Percentiles rank a stretch among this genome's conserved stretches.
Conservation (phyloP, 2,797 vertebrate species). For the Petrocephalus sullivani region DNA sequence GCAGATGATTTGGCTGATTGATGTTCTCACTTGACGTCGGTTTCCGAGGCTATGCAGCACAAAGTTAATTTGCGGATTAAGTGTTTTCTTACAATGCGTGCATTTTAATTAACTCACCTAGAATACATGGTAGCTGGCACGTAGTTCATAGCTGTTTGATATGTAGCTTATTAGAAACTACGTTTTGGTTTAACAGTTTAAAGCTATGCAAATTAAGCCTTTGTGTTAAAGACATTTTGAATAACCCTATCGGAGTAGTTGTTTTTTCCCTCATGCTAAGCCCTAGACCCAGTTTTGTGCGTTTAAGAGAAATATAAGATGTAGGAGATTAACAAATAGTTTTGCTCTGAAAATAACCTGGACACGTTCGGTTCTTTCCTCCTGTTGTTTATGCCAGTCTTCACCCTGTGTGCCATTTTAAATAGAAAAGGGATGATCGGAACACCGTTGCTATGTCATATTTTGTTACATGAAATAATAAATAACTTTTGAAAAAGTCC, state of each 20-base stretch:
- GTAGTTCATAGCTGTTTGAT: slow-evolving; percentile 40
- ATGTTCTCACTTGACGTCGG: slow-evolving; percentile 70
- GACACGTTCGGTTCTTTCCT: slow-evolving; percentile 39
- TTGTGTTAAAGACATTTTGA: slow-evolving; percentile 40
- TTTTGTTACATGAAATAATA: slow-evolving; percentile 73
- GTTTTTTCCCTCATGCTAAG: slow-evolving; percentile 14
- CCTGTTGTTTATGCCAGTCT: slow-evolving; percentile 52
- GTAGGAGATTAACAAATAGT: slow-evolving; percentile 28
- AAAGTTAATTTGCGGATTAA: slow-evolving; percentile 20
- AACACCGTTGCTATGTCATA: slow-evolving; percentile 63
- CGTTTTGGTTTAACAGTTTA: slow-evolving; percentile 48
- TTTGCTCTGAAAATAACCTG: slow-evolving; percentile 39
- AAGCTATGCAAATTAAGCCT: slow-evolving; percentile 70
- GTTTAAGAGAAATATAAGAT: slow-evolving; percentile 29
- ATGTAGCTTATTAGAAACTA: slow-evolving; percentile 51
- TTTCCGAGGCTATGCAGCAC: slow-evolving; percentile 45
- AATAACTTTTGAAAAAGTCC: slow-evolving; percentile 51
- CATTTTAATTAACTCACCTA: slow-evolving; percentile 39
- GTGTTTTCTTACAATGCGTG: slow-evolving; percentile 30
- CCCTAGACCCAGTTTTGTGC: slow-evolving; percentile 34
- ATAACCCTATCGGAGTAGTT: slow-evolving; percentile 27
- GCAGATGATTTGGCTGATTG: slow-evolving; percentile 58
- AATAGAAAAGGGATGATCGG: slow-evolving; percentile 57
- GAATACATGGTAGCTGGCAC: slow-evolving; percentile 39
- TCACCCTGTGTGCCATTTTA: slow-evolving; percentile 72